Base-by-base conservation (phyloP, 1,140 invertebrate genomes). In the Drosophila suzukii region DNA sequence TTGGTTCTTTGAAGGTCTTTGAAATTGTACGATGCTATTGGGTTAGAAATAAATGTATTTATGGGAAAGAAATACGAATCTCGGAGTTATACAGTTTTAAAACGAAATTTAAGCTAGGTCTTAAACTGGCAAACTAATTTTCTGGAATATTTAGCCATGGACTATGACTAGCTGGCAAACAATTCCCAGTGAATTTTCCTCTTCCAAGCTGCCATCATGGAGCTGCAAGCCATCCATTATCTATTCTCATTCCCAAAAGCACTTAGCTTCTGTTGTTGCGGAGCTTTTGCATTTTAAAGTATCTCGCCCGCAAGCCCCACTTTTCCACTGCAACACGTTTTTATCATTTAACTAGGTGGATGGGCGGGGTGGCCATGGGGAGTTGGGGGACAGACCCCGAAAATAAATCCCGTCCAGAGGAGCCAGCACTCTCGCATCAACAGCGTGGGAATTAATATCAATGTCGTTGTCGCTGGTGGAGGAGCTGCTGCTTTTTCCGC, bases 401-500 rank as follows among this genome's bases (percentile, higher is more conserved):
- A 68, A 73, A 68, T 70, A 71, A 57, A 62, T 74, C 53, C 72
- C 76, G 63, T 17, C 24, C 30, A 77, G 44, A 55, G 58, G 15
- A 34, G 41, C 39, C 36, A 77, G 57, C 49, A 67, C 51, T 55
- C 49, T 79, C 46, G 53, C 83, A 81, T 75, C 81, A 78, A 77
- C 72, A 84, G 77, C 84, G 84, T 89, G 84, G 84, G 84, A 89
- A 89, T 89, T 89, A 89, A 89, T 84, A 89, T 89, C 84, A 89
- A 89, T 89, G 77, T 84, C 84, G 84, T 77, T 41, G 66, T 58
- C 39, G 60, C 41, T 56, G 73, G 57, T 60, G 30, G 36, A 27
- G 62, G 8, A 20, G 50, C 7, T 61, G 11, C n/a, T 24, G 61
- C 43, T 20, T 20, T 44, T 46, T 3, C 39, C 55, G 68, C 38